These are phyloP conservation scores for Phalacrocorax pelagicus DNA, from an alignment of 2,113 vertebrate species.

Conservation along the genomic window DNA sequence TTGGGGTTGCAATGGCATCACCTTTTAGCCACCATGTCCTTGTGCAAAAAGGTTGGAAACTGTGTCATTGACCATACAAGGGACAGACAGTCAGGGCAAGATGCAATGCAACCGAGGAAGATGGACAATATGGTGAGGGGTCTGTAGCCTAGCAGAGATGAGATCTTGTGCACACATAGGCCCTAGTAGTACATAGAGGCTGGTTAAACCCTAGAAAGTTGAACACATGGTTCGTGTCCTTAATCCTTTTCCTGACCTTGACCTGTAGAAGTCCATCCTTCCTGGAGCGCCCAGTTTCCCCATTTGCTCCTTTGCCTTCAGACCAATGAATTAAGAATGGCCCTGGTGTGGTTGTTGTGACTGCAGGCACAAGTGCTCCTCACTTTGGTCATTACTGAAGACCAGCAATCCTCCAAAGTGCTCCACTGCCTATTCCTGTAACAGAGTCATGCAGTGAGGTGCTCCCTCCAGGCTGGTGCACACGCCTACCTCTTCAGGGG, in stretches of 20 bases:
- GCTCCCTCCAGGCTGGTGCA: background rate
- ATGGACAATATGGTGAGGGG: background rate
- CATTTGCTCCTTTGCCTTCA: background rate
- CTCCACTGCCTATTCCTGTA: background rate
- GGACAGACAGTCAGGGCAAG: background rate
- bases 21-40: background rate
- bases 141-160: background rate
- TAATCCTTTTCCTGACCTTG: background rate
- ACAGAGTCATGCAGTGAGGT: background rate
- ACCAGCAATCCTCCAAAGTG: background rate
- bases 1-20: background rate
- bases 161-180: background rate
- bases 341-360: background rate
- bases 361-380: background rate
- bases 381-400: background rate
- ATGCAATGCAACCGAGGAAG: background rate
- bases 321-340: background rate
- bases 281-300: background rate
- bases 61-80: background rate
- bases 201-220: background rate
- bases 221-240: background rate
- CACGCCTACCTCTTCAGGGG: background rate
- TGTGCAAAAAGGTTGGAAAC: background rate
- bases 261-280: background rate
- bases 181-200: background rate